Base-by-base conservation (phyloP, 1,140 invertebrate species). In the Babylonia areolata region DNA sequence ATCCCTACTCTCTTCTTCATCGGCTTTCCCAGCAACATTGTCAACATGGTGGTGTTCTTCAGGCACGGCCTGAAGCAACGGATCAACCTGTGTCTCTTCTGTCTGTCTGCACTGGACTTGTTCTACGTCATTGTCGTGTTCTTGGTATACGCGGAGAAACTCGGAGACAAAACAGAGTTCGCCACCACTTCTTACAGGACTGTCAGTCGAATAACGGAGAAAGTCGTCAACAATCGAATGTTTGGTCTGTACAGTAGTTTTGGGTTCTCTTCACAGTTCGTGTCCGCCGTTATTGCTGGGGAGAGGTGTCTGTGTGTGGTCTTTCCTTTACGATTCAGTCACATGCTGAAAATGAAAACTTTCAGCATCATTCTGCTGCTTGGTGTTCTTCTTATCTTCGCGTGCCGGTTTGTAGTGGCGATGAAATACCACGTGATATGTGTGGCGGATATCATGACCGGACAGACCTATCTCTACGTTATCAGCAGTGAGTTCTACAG, bases 11-110 rank as follows among this genome's bases (percentile, higher is more conserved):
- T 82, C 28, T 82, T 82, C 86, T n/a, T 85, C 79, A 58, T 79
- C 42, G 64, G 42, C 69, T 15, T 83, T 75, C 58, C 81, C 73
- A 81, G 73, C 42, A 81, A 84, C 87, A 79, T 86, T 75, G 31
- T 86, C 84, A 79, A 46, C 54, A 51, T 54, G 83, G 77, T 71
- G n/a, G 58, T 64, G 15, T 82, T 82, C 81, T 39, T 37, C 81
- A 82, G 33, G 51, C 81, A 82, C 37, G 81, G 81, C n/a, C 81
- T 82, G 20, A 39, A 40, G 33, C 33, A 82, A 37, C 54, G 81
- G 15, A 40, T 82, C 35, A 82, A 82, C 81, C 35, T 82, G 58
- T 82, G 81, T 69, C 54, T 82, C 33, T 82, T 82, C 37, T 64
- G 15, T 11, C 81, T 39, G 54, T 40, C 81, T 2, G 58, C 71